Conservation (phyloP, 2,888 invertebrate species). For the Erynnis tages region DNA sequence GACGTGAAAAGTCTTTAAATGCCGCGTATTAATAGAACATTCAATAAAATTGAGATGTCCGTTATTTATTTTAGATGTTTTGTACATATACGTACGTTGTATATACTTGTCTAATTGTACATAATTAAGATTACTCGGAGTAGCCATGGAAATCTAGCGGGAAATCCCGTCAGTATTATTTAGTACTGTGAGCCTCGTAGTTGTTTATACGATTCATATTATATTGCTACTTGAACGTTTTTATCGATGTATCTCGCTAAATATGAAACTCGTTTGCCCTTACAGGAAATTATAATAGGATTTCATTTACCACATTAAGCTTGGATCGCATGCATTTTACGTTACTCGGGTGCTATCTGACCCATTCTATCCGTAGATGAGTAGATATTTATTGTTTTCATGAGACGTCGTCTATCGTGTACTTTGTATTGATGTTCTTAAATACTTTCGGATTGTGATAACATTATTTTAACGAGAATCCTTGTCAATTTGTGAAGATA, state of each 20-base stretch:
- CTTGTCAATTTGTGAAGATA: constrained; percentile 28
- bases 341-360: constrained; percentile 33
- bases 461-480: constrained; percentile 29
- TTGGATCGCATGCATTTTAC: constrained; percentile 32
- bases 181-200: constrained; percentile 60
- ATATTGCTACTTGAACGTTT: constrained; percentile 22
- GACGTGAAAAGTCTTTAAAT: constrained; percentile 60
- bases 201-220: constrained; percentile 39
- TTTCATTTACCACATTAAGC: constrained; percentile 26
- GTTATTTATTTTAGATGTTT: constrained; percentile 74
- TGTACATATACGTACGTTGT: constrained; percentile 72
- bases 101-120: constrained; percentile 67
- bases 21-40: constrained; percentile 58
- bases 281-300: constrained; percentile 27
- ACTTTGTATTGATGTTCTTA: constrained; percentile 37
- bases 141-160: constrained; percentile 45
- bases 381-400: constrained; percentile 32
- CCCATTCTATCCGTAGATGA: constrained; percentile 26
- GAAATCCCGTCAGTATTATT: constrained; percentile 73
- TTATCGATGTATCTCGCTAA: constrained; percentile 30
- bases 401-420: constrained; percentile 35
- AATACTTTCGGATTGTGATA: constrained; percentile 32
- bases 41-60: constrained; percentile 77
- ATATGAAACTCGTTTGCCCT: constrained; percentile 26
- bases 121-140: constrained; percentile 56